Percentiles rank a stretch among this genome's conserved stretches.
phyloP scores from a whole-genome alignment of 2,113 vertebrate species.

The Brienomyrus longianalis region DNA sequence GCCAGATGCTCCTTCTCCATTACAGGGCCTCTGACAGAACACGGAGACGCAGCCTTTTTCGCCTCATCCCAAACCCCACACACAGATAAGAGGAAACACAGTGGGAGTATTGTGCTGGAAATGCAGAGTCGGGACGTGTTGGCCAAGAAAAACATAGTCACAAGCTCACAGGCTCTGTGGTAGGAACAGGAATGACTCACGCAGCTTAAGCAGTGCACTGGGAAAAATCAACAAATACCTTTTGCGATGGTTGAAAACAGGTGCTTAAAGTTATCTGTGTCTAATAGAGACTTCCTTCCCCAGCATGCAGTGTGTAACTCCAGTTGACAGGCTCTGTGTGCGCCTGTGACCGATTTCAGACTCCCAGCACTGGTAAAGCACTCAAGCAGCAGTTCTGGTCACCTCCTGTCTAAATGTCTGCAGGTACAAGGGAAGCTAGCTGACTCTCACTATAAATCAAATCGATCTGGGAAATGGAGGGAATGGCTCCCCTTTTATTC shows the following conservation, averaged over 20 bases:
- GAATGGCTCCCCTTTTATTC: not conserved
- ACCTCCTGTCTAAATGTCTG: not conserved
- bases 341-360: not conserved
- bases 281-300: conserved; percentile 9
- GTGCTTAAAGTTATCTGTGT: conserved; percentile 12
- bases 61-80: not conserved
- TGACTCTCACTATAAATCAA: not conserved
- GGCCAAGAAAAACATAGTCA: not conserved
- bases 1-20: not conserved
- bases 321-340: not conserved
- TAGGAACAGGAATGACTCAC: not conserved
- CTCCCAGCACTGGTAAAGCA: not conserved
- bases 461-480: not conserved
- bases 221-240: not conserved
- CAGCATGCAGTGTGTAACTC: not conserved
- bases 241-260: conserved; percentile 9
- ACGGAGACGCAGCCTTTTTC: not conserved
- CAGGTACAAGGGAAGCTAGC: not conserved
- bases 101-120: not conserved
- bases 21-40: not conserved
- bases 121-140: not conserved
- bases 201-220: not conserved
- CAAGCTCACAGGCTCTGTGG: not conserved
- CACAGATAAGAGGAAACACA: not conserved
- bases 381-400: not conserved